Percentiles rank a stretch among this genome's conserved stretches.
These are phyloP conservation scores for Rhabdornis inornatus DNA, from an alignment of 2,113 vertebrate genomes.

Conservation along the genomic window DNA sequence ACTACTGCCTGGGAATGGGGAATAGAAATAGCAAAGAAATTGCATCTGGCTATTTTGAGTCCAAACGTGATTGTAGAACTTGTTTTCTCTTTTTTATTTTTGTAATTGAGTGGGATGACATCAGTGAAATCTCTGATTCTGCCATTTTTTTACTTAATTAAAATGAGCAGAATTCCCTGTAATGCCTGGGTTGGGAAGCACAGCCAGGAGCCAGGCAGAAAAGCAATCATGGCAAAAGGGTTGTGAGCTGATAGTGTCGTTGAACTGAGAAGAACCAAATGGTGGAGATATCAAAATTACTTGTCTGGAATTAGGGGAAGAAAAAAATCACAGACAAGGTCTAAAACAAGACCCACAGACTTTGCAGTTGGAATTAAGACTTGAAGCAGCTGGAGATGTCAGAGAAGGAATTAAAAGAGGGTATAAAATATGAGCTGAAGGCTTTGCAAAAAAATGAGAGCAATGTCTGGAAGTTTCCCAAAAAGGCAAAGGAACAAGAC, in stretches of 20 bases:
- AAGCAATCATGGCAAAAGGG: not conserved
- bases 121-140: not conserved
- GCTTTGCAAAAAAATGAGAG: not conserved
- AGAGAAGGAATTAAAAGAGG: not conserved
- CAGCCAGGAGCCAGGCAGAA: not conserved
- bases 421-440: not conserved
- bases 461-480: not conserved
- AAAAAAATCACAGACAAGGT: not conserved
- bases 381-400: not conserved
- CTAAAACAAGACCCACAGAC: not conserved
- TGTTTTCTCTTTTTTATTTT: not conserved
- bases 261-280: not conserved
- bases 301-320: not conserved
- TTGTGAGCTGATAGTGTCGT: not conserved
- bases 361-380: not conserved
- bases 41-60: not conserved
- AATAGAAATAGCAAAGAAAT: not conserved
- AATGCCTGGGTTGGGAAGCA: not conserved
- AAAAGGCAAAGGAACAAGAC: not conserved
- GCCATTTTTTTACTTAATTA: not conserved
- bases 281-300: not conserved
- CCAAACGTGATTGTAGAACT: not conserved
- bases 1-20: not conserved
- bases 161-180: not conserved
- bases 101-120: not conserved